These are phyloP conservation scores for Hydropsyche tenuis DNA, from an alignment of 1,140 invertebrate species.

Conservation along the genomic window DNA sequence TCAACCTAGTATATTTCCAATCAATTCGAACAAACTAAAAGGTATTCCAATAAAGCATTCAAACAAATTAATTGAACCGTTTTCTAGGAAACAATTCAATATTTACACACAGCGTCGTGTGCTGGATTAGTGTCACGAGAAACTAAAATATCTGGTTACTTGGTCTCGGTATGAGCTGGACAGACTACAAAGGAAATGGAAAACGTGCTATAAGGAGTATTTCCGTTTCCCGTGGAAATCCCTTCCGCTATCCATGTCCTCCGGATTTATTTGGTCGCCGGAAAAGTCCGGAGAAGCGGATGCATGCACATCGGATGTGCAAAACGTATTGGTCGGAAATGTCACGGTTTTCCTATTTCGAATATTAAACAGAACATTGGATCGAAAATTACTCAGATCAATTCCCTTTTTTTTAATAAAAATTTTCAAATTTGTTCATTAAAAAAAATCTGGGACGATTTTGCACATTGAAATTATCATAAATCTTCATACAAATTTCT, in stretches of 20 bases:
- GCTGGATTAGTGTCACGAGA: not conserved
- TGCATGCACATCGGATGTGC: not conserved
- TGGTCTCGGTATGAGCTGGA: not conserved
- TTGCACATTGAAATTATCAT: too few relatives aligned
- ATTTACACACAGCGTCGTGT: not conserved
- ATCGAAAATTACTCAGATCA: too few relatives aligned
- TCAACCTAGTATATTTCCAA: too few relatives aligned
- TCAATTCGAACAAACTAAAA: too few relatives aligned
- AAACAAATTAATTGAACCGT: too few relatives aligned
- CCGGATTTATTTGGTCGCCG: constrained; percentile 1
- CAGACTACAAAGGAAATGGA: constrained; percentile 21
- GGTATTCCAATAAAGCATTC: too few relatives aligned
- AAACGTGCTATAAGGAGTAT: constrained; percentile 1
- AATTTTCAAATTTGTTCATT: too few relatives aligned
- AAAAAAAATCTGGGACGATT: too few relatives aligned
- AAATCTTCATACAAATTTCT: too few relatives aligned
- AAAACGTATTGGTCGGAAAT: constrained; percentile 4
- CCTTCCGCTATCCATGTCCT: not conserved
- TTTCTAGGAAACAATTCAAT: not conserved
- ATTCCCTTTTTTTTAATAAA: too few relatives aligned
- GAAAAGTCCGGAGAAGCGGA: not conserved
- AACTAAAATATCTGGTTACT: constrained; percentile 11
- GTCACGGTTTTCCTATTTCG: not conserved
- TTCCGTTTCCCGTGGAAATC: not conserved
- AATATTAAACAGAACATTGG: too few relatives aligned